A percentile compares a stretch with the other conserved stretches of the same genome.
Evolutionary conservation across 1,140 invertebrate genomes (phyloP).

Genomic region (Eueides isabella): DNA sequence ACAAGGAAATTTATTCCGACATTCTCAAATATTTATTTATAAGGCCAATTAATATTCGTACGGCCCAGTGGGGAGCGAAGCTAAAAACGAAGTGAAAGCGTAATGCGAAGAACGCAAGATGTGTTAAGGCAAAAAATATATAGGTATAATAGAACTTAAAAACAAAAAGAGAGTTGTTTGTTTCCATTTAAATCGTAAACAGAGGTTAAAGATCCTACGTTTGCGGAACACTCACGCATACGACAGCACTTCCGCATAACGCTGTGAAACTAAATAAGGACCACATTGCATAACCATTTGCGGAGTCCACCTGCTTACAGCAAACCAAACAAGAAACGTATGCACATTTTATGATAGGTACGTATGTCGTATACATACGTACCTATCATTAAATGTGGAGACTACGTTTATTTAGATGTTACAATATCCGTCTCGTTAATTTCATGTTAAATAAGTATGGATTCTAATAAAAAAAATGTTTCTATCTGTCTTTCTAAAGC

Average conservation of each 20-base stretch:
- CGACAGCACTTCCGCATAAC: slow-evolving; percentile 23
- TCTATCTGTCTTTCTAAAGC: no score
- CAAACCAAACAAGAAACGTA: neutral
- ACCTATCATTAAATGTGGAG: no score
- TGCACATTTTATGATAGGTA: neutral
- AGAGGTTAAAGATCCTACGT: slow-evolving; percentile 25
- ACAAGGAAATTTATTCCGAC: neutral
- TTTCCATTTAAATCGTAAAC: slow-evolving; percentile 27
- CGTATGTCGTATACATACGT: no score
- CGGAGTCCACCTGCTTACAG: slow-evolving; percentile 9
- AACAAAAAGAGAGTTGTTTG: no score
- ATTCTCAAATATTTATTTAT: neutral
- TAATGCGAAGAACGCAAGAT: neutral
- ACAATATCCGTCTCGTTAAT: no score
- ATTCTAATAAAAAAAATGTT: no score
- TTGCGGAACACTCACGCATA: slow-evolving; percentile 3
- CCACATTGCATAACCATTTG: slow-evolving; percentile 12
- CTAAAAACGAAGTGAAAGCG: no score
- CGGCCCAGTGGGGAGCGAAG: no score
- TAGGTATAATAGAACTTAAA: no score
- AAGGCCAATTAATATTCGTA: neutral
- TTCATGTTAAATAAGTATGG: no score
- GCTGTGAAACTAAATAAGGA: slow-evolving; percentile 23
- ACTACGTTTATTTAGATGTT: no score
- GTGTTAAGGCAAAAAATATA: neutral